Evolutionary conservation across 2,797 vertebrate genomes (phyloP).

Genomic region (Acestrorhynchus altus): DNA sequence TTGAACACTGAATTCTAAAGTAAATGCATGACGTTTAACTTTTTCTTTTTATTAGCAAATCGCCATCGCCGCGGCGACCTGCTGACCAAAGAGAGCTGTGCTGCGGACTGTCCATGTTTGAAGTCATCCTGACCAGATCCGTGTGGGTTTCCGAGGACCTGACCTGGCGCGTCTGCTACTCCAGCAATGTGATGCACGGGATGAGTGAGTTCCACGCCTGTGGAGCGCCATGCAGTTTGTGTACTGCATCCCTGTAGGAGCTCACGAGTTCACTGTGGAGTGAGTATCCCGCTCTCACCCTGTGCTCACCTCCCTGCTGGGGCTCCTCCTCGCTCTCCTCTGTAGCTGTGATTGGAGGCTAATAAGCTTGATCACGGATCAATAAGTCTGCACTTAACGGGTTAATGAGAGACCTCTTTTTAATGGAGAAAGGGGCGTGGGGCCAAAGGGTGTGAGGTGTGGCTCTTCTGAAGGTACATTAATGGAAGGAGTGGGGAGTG

Average conservation of each 20-base stretch:
- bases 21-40: too few relatives aligned
- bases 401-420: too few relatives aligned
- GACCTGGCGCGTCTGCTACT: constrained; percentile 95
- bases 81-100: constrained; percentile 98
- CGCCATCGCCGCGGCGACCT: constrained; percentile 95
- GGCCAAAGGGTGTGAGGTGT: too few relatives aligned
- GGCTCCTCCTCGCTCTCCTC: too few relatives aligned
- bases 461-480: too few relatives aligned
- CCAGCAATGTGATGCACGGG: constrained; percentile 98
- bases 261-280: constrained; percentile 98
- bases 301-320: too few relatives aligned
- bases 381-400: too few relatives aligned
- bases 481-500: too few relatives aligned
- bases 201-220: constrained; percentile 98
- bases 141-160: constrained; percentile 92
- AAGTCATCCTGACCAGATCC: constrained; percentile 94
- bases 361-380: too few relatives aligned
- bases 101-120: constrained; percentile 98
- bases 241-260: constrained; percentile 97
- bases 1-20: too few relatives aligned
- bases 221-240: constrained; percentile 99
- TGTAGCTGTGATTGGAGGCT: too few relatives aligned
- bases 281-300: constrained; percentile 82
- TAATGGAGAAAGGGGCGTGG: too few relatives aligned
- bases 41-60: constrained; percentile 89